Base-by-base conservation (phyloP, 2,888 invertebrate genomes). In the Leptinotarsa peninsularis region DNA sequence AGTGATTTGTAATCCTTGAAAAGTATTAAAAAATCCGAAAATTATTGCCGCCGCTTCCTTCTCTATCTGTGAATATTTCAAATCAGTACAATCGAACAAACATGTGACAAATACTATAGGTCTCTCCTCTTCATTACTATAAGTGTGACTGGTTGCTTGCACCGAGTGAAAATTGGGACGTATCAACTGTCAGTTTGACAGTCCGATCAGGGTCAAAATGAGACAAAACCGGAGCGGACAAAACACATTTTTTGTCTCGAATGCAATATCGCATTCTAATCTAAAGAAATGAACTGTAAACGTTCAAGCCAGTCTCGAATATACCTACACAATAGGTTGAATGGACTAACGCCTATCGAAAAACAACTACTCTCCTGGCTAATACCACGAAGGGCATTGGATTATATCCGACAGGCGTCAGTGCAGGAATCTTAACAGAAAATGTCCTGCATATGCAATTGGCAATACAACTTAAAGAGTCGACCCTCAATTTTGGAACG, bases 231-330 rank as follows among this genome's bases (percentile, higher is more conserved):
- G 18, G 7, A 13, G 54, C n/a, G 3, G 74, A 66, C 27, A 66
- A 49, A 56, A 54, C 21, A 54, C 15, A 66, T 74, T 74, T 54
- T 49, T 13, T 18, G 49, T 23, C 13, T 70, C 49, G 50, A 66
- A 74, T 21, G 50, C 63, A 0, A 23, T 13, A 33, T 49, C 3
- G 27, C 71, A 56, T 66, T 56, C 66, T 17, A 21, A 21, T 21
- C 21, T 21, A 21, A 21, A 21, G 21, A 21, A 21, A 21, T 21
- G 21, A 21, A 21, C 21, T 21, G 21, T 21, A 21, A 21, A 21
- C 21, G 21, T 21, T 21, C 21, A 21, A 21, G 21, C 21, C 21
- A 21, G 21, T 21, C 21, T 1, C 21, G 21, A 21, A 21, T 21
- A 21, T 21, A 21, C 21, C 21, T 21, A 21, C 21, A 21, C 21